Conservation (phyloP, 1,140 invertebrate genomes). For the Plutomurus gul region DNA sequence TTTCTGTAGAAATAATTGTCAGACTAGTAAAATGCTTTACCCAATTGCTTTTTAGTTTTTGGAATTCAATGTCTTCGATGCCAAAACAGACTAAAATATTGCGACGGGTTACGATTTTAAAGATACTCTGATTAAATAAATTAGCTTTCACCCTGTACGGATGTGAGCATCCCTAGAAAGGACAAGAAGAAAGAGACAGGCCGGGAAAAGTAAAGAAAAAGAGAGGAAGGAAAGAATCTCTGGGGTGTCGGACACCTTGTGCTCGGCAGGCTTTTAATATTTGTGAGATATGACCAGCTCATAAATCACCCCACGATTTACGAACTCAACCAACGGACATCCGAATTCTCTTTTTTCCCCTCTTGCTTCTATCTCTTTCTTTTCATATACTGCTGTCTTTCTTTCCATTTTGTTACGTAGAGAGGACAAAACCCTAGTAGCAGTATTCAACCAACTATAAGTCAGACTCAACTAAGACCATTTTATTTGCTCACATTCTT, state of each 20-base stretch:
- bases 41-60: no score
- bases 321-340: constrained; percentile 42
- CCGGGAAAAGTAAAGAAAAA: not conserved
- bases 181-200: constrained; percentile 4
- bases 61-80: no score
- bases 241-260: constrained; percentile 47
- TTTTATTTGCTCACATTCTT: constrained; percentile 21
- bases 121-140: not conserved
- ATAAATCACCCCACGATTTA: constrained; percentile 49
- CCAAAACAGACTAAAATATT: no score
- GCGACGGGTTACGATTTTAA: not conserved
- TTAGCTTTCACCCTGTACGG: constrained; percentile 22
- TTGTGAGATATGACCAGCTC: constrained; percentile 47
- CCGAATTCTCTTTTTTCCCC: constrained; percentile 44
- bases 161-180: not conserved
- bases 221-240: constrained; percentile 34
- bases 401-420: constrained; percentile 11
- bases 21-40: no score
- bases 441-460: not conserved
- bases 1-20: no score
- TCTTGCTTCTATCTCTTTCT: not conserved
- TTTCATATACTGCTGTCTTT: constrained; percentile 14
- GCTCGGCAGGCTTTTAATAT: constrained; percentile 47
- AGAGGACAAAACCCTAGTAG: not conserved
- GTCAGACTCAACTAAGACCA: not conserved